Evolutionary conservation across 2,797 vertebrate species (phyloP), one percentile per base, ranked within the genome.

Genomic region (Scomberomorus guttatus): DNA sequence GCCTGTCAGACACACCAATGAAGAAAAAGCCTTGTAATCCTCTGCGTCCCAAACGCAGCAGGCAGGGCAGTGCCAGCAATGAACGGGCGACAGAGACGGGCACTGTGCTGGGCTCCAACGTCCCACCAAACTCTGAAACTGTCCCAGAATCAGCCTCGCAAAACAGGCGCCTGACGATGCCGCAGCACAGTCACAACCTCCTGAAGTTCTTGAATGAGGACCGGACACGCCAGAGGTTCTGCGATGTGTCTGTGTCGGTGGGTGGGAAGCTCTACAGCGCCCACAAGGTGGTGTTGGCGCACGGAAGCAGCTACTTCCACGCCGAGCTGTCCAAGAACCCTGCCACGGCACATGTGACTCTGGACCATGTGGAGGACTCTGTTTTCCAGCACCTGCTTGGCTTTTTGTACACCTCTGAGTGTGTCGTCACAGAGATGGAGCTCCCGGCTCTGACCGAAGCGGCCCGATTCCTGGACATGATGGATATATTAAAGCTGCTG

Each of bases 281-380:
- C 6, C 98, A 99, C 87, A 99, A 98, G 91, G 98, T 97, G 58
- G 97, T 99, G 1, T 93, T 99, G 79, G 98, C 98, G 14, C 97
- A 99, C 11, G 98, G 98, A 20, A 99, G 98, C 90, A 98, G 97
- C 93, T 99, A 99, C 87, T 99, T 99, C 83, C 96, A 99, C 5
- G 96, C 97, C 0, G 97, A 97, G 80, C 93, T 99, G 83, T 98
- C 96, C 80, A 97, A 97, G 92, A 97, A 97, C 88, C 97, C 97
- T 0, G 93, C 94, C 52, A 93, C 95, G 0, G 94, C 95, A 61
- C 95, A 94, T 0, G 94, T 99, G 86, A 97, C 94, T 0, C 93
- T 99, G 84, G 97, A 99, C 88, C 97, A 99, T 1, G 97, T 99
- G 81, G 97, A 97, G 9, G 96, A 97, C 84, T 96, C 96, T 1